A percentile compares a stretch with the other conserved stretches of the same genome.
Conservation (phyloP, 2,797 vertebrate species). For the Tokudaia tokunoshimensis region DNA sequence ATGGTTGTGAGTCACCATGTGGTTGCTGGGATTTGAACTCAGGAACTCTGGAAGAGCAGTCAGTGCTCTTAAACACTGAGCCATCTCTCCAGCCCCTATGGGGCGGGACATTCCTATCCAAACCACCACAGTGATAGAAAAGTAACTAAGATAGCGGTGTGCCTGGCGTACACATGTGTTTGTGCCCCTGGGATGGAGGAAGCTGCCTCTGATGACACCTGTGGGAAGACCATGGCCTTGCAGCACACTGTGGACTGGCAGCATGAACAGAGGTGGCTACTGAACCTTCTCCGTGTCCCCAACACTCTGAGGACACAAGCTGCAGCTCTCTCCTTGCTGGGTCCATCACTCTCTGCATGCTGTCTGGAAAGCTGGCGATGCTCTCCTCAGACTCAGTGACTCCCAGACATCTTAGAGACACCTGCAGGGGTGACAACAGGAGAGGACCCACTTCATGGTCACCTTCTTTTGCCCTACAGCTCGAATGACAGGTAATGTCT, state of each 20-base stretch:
- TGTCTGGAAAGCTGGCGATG: background rate
- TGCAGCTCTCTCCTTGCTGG: background rate
- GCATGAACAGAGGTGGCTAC: background rate
- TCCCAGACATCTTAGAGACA: background rate
- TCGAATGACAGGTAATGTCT: background rate
- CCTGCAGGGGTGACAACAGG: background rate
- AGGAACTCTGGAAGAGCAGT: too few relatives aligned
- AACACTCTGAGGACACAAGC: background rate
- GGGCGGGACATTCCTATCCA: background rate
- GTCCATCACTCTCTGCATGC: background rate
- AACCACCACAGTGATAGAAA: background rate
- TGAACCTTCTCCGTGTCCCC: background rate
- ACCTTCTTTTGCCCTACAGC: conserved; percentile 3
- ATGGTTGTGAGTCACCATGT: too few relatives aligned
- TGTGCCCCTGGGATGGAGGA: background rate
- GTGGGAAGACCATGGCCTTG: background rate
- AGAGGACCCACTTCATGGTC: background rate
- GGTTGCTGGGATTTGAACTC: too few relatives aligned
- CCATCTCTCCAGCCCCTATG: too few relatives aligned
- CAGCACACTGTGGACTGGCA: background rate
- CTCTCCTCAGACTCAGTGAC: background rate
- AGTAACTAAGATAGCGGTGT: background rate
- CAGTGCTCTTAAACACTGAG: too few relatives aligned
- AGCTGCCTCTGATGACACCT: background rate
- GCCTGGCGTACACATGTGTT: too few relatives aligned